These are phyloP conservation scores for Zophobas atratus DNA, from an alignment of 1,140 invertebrate species.

Conservation along the genomic window DNA sequence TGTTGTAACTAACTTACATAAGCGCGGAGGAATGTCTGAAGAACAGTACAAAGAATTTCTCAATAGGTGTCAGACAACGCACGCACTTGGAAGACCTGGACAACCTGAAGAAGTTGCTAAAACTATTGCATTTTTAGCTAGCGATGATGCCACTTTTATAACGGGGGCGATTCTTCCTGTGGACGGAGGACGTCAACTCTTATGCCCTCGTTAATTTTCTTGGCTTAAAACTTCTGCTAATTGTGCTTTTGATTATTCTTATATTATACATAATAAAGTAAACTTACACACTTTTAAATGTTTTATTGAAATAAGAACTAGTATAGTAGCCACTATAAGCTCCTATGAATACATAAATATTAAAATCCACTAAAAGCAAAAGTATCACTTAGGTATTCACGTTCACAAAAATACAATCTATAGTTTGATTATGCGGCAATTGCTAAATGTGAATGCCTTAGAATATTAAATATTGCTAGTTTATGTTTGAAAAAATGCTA, in stretches of 20 bases:
- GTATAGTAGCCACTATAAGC: slow-evolving; percentile 62
- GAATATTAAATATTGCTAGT: slow-evolving; percentile 56
- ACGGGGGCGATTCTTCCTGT: slow-evolving; percentile 84
- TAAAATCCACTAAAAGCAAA: slow-evolving; percentile 64
- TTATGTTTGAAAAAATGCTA: slow-evolving; percentile 50
- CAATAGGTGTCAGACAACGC: slow-evolving; percentile 79
- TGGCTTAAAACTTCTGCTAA: not conserved
- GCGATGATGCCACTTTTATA: slow-evolving; percentile 82
- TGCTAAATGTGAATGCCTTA: slow-evolving; percentile 57
- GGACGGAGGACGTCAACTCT: slow-evolving; percentile 86
- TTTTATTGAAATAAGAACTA: slow-evolving; percentile 63
- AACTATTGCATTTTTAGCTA: slow-evolving; percentile 85
- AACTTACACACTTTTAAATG: slow-evolving; percentile 25
- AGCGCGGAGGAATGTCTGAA: slow-evolving; percentile 77
- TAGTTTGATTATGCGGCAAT: slow-evolving; percentile 59
- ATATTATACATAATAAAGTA: not conserved
- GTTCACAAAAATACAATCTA: slow-evolving; percentile 64
- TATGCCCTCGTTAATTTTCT: slow-evolving; percentile 78
- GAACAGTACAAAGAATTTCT: slow-evolving; percentile 80
- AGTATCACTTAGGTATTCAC: slow-evolving; percentile 64
- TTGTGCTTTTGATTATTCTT: not conserved
- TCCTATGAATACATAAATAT: slow-evolving; percentile 61
- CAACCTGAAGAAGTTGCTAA: slow-evolving; percentile 82
- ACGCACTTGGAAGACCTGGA: slow-evolving; percentile 83
- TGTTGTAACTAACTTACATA: slow-evolving; percentile 79